These are phyloP conservation scores for Erethizon dorsatum DNA, from an alignment of 2,797 vertebrate species.

Conservation along the genomic window DNA sequence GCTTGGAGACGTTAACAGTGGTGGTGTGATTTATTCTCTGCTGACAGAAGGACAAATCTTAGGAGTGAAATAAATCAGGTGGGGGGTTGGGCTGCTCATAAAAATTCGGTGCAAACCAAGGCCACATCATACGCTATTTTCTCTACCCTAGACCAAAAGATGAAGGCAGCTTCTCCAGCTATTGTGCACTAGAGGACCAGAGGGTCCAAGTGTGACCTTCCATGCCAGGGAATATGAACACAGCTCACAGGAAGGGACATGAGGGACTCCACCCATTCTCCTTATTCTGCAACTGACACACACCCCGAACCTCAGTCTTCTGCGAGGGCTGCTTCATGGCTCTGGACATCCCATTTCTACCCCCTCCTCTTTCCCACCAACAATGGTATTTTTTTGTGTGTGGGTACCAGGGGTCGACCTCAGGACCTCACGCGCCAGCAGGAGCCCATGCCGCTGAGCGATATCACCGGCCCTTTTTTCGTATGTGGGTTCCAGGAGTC, in stretches of 20 bases:
- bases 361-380: neutral
- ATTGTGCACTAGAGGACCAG: rapidly evolving
- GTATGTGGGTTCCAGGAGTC: too few relatives aligned
- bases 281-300: too few relatives aligned
- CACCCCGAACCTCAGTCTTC: neutral
- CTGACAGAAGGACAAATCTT: neutral
- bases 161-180: rapidly evolving
- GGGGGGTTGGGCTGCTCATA: neutral
- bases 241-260: rapidly evolving
- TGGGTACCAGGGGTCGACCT: too few relatives aligned
- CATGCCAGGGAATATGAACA: rapidly evolving
- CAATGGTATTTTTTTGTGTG: too few relatives aligned
- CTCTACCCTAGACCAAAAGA: rapidly evolving
- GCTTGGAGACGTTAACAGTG: neutral
- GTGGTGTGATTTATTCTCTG: too few relatives aligned
- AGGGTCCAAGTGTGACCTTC: rapidly evolving
- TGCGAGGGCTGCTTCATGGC: rapidly evolving
- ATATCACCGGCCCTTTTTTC: too few relatives aligned
- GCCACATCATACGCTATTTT: rapidly evolving
- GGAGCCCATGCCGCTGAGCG: too few relatives aligned
- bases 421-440: too few relatives aligned
- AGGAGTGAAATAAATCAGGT: neutral
- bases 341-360: neutral
- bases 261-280: neutral
- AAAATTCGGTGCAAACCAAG: neutral